Base-by-base conservation (phyloP, 2,797 vertebrate genomes). In the Molossus molossus region DNA sequence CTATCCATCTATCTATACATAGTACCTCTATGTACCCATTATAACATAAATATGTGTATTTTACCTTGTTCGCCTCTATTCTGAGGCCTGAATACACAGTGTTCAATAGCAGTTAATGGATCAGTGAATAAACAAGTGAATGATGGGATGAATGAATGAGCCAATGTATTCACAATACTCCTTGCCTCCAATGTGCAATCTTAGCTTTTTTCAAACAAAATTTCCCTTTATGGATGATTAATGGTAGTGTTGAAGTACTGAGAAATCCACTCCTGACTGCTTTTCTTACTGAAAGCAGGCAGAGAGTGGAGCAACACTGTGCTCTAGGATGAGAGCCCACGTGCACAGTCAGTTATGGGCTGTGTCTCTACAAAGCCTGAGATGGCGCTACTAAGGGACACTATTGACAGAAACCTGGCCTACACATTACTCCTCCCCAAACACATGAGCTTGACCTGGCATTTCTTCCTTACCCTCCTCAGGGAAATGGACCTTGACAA, bases 191-290 rank as follows among this genome's bases (percentile, higher is more conserved):
- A 69, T 13, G 40, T 18, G n/a, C 9, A 79, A 12, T 69, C 64
- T 70, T 45, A 62, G 53, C 40, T 87, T 83, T 83, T 73, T 75
- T 87, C 37, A 72, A 85, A 57, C 25, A 20, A 79, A 55, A 29
- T 55, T 85, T 81, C n/a, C n/a, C 53, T 27, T 21, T 48, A 3
- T 60, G n/a, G 40, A 65, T 5, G 2, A 37, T 23, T 23, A 67
- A 57, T 45, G 13, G 3, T 60, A 55, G 55, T 33, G 15, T 33
- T 33, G 48, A 40, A 67, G 45, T 80, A 13, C n/a, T 11, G 11
- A 50, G 40, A 60, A 65, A 58, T 12, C 5, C 18, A 62, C 14
- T 70, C 60, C 37, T 9, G n/a, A 14, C 3, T 64, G 9, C 3
- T 45, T 37, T 85, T 77, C 8, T 40, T 90, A 53, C 55, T 90